These are phyloP conservation scores for Xanthia icteritia DNA, from an alignment of 2,888 invertebrate genomes.

Conservation along the genomic window DNA sequence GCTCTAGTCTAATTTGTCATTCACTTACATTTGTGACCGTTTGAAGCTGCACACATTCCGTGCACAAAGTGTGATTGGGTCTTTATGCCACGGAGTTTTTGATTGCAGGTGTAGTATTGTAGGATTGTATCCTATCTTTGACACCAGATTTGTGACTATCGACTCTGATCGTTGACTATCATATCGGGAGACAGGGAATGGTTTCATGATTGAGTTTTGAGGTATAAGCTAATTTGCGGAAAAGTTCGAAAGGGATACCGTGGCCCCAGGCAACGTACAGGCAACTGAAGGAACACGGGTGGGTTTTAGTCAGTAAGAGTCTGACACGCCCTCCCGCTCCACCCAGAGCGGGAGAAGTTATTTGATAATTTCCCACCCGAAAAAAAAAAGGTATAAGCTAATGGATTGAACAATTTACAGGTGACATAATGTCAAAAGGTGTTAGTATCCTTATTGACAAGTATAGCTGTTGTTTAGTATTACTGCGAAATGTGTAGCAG, in stretches of 20 bases:
- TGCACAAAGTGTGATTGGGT: constrained; percentile 20
- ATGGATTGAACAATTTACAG: background rate
- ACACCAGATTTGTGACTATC: background rate
- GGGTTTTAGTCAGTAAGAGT: too few species aligned
- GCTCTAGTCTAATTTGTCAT: background rate
- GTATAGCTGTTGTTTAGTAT: background rate
- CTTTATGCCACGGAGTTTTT: background rate
- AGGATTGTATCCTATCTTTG: constrained; percentile 1
- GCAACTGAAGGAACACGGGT: too few species aligned
- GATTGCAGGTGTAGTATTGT: constrained; percentile 5
- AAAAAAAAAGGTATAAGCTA: background rate
- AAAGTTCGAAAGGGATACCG: too few species aligned
- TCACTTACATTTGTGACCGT: background rate
- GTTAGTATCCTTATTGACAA: background rate
- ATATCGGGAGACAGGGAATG: background rate
- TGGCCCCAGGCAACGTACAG: too few species aligned
- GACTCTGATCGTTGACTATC: background rate
- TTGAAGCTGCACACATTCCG: constrained; percentile 5
- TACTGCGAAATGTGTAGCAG: background rate
- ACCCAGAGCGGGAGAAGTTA: too few species aligned
- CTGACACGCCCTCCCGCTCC: too few species aligned
- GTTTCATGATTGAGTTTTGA: background rate
- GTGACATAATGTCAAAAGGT: background rate
- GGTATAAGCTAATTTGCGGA: background rate
- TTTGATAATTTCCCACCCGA: too few species aligned